A percentile compares a stretch with the other conserved stretches of the same genome.
Conservation (phyloP, 2,888 invertebrate species). For the Fragum fragum region DNA sequence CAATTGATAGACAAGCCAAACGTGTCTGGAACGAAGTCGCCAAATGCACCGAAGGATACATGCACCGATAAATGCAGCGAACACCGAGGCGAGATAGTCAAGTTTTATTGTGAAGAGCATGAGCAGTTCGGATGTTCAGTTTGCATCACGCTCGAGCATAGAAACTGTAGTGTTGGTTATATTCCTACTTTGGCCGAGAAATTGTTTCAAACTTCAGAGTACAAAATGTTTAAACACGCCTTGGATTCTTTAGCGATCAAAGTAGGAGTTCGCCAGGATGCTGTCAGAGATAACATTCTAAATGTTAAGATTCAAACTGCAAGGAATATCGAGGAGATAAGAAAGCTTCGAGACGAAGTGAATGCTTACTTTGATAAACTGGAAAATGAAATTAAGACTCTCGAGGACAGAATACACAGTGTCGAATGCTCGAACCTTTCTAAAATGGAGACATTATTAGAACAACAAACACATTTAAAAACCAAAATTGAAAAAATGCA, state of each 20-base stretch:
- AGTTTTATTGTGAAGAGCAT: conserved; percentile 12
- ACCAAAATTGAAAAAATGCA: neutral
- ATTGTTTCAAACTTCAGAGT: neutral
- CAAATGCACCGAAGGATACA: neutral
- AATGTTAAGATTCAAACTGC: neutral
- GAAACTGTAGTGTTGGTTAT: neutral
- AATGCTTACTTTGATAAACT: neutral
- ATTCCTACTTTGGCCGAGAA: neutral
- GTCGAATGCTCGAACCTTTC: neutral
- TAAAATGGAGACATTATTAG: neutral
- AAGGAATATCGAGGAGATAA: neutral
- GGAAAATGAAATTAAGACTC: neutral
- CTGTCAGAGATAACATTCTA: neutral
- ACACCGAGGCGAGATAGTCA: neutral
- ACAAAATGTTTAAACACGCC: neutral
- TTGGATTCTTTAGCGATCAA: neutral
- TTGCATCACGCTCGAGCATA: conserved; percentile 16
- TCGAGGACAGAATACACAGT: neutral
- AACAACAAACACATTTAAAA: neutral
- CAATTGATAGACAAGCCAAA: neutral
- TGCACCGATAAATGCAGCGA: neutral
- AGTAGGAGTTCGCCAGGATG: neutral
- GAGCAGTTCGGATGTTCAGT: neutral
- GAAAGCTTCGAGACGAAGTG: neutral
- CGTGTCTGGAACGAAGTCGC: neutral